phyloP scores from a whole-genome alignment of 1,140 invertebrate species.

The Sarcophaga peregrina region DNA sequence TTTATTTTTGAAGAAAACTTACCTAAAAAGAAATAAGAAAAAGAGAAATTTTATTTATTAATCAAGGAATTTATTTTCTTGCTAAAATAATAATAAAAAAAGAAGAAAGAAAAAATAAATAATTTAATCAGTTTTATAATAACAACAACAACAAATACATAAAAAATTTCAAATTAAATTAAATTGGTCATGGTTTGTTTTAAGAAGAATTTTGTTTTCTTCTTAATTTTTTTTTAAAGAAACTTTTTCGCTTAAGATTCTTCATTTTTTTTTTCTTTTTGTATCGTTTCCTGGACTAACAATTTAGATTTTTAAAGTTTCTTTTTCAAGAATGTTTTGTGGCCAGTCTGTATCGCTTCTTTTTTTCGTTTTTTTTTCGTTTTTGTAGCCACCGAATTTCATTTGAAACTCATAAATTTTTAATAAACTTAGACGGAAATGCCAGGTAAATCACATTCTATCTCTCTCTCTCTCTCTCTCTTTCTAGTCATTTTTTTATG shows the following conservation, averaged over 20 bases:
- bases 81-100: not conserved
- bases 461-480: too few species aligned
- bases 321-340: not conserved
- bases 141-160: too few species aligned
- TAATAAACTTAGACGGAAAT: constrained; percentile 45
- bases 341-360: not conserved
- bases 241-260: constrained; percentile 9
- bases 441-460: constrained; percentile 32
- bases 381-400: constrained; percentile 30
- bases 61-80: not conserved
- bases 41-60: constrained; percentile 1
- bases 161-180: not conserved
- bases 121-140: too few species aligned
- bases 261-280: not conserved
- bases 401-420: constrained; percentile 47
- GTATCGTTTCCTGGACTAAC: not conserved
- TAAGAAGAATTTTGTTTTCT: not conserved
- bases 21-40: constrained; percentile 39
- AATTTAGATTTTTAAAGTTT: not conserved
- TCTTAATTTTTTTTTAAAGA: not conserved
- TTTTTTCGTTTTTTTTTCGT: not conserved
- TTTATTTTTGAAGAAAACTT: not conserved
- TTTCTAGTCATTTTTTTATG: too few species aligned
- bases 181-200: constrained; percentile 9
- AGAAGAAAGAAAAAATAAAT: not conserved